A percentile compares a stretch with the other conserved stretches of the same genome.
Evolutionary conservation across 2,888 invertebrate genomes (phyloP).

Genomic region (Drosophila incognita): DNA sequence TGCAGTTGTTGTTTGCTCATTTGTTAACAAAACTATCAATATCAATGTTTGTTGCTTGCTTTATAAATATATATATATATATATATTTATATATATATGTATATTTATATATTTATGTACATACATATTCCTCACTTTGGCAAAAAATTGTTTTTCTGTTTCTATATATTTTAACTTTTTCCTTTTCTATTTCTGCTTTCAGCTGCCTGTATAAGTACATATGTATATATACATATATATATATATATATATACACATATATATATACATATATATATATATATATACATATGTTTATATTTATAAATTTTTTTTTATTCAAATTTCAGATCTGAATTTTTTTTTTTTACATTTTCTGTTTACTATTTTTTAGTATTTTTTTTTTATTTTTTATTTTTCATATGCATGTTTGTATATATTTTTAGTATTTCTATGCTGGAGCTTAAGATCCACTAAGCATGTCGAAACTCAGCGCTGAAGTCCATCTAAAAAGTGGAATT

Average conservation of each 20-base stretch:
- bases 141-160: constrained; percentile 42
- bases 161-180: constrained; percentile 30
- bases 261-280: constrained; percentile 1
- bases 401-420: constrained; percentile 45
- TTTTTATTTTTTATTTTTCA: constrained; percentile 25
- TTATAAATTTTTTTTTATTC: constrained; percentile 65
- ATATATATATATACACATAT: constrained; percentile 28
- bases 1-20: constrained; percentile 51
- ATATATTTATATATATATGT: constrained; percentile 58
- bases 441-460: constrained; percentile 37
- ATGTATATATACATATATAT: constrained; percentile 51
- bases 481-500: constrained; percentile 67
- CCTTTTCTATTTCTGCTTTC: constrained; percentile 51
- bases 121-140: constrained; percentile 58
- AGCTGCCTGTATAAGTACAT: constrained; percentile 61
- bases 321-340: constrained; percentile 71
- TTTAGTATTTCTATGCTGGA: constrained; percentile 42
- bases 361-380: constrained; percentile 55
- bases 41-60: constrained; percentile 70
- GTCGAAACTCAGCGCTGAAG: constrained; percentile 41
- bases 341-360: constrained; percentile 66
- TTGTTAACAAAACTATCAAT: constrained; percentile 76
- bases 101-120: constrained; percentile 38
- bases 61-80: constrained; percentile 53
- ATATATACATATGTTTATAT: constrained; percentile 59